Base-by-base conservation (phyloP, 2,888 invertebrate genomes). In the Drosophila conformis region DNA sequence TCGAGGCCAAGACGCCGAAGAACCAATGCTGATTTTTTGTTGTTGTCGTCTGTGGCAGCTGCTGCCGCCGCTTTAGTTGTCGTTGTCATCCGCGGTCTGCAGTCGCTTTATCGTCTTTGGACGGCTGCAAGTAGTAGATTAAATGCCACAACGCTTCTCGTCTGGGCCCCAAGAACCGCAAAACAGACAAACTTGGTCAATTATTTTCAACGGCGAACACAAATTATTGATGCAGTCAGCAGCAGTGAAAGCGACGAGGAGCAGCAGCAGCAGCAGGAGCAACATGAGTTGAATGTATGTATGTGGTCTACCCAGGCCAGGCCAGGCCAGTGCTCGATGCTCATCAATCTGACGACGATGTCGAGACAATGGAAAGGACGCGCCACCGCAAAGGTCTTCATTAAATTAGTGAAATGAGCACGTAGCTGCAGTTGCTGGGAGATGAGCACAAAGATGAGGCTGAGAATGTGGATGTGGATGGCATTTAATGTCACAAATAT, bases 331-430 rank as follows among this genome's bases (percentile, higher is more conserved):
- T 56, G 67, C 71, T 63, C 49, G 70, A 67, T 67, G 81, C 83
- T 79, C 87, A 87, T 87, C 87, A 87, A 87, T 87, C 87, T 89
- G 89, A 65, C 59, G 71, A 73, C 63, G 74, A 69, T 69, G 73
- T 73, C 76, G 67, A 82, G 83, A 84, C 86, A 87, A 79, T 87
- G 84, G 86, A 72, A 78, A 80, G 78, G 76, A 72, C 72, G 73
- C 77, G 80, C 78, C 77, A 78, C 89, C 80, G 80, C 80, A 83
- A 90, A 90, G 90, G 85, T 90, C 90, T 90, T 90, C 91, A 90
- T 90, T 90, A 90, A 90, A 91, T 91, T 91, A 90, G 91, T 90
- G 89, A 84, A 89, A 87, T 87, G 87, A 84, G 87, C 83, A 79
- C 78, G 80, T 76, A 73, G 65, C 72, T 33, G 31, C 29, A 68